Percentiles rank a stretch among this genome's conserved stretches.
phyloP scores from a whole-genome alignment of 2,888 invertebrate species.

The Oxyscelio sp. region DNA sequence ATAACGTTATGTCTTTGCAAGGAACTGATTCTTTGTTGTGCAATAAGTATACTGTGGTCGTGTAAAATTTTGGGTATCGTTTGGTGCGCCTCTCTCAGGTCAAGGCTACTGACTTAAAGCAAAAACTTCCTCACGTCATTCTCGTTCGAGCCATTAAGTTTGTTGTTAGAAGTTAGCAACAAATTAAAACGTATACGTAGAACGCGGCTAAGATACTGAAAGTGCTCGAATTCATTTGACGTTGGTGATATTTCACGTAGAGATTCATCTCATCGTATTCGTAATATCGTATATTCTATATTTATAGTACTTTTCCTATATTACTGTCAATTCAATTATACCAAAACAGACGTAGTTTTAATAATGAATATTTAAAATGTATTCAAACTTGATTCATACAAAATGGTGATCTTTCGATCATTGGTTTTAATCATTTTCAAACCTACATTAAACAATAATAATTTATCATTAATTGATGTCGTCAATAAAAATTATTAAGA shows the following conservation, averaged over 20 bases:
- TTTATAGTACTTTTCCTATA: conserved; percentile 32
- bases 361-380: too few species aligned
- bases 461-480: too few species aligned
- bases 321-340: conserved; percentile 28
- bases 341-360: too few species aligned
- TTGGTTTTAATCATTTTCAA: too few species aligned
- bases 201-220: conserved; percentile 11
- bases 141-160: conserved; percentile 2
- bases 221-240: conserved; percentile 25
- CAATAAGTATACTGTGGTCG: conserved; percentile 38
- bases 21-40: conserved; percentile 16
- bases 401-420: too few species aligned
- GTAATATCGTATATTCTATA: neutral
- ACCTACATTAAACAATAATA: too few species aligned
- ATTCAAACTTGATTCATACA: too few species aligned
- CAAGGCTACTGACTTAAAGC: neutral
- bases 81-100: conserved; percentile 20
- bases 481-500: too few species aligned
- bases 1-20: neutral
- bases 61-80: conserved; percentile 28
- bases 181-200: conserved; percentile 34
- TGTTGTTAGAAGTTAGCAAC: conserved; percentile 23
- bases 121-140: conserved; percentile 32
- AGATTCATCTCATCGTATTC: conserved; percentile 10
- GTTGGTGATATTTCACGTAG: conserved; percentile 50